These are phyloP conservation scores for Sylvilagus bachmani DNA, from an alignment of 2,113 vertebrate genomes.

Conservation along the genomic window DNA sequence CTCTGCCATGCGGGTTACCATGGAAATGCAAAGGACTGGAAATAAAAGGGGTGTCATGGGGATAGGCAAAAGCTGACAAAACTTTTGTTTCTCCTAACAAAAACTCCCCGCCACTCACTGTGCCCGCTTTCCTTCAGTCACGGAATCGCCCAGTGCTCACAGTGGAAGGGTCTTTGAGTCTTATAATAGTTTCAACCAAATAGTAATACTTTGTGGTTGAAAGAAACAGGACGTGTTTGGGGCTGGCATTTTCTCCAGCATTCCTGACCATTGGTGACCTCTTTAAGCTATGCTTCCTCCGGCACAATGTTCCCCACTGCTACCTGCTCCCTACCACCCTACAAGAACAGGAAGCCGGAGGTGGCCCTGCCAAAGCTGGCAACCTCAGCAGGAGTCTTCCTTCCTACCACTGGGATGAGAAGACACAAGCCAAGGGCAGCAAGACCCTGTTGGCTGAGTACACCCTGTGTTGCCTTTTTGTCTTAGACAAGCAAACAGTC, in stretches of 20 bases:
- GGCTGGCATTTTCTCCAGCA: neutral
- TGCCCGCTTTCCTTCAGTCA: neutral
- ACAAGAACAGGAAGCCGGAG: neutral
- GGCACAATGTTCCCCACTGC: neutral
- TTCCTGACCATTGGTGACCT: neutral
- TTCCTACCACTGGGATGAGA: neutral
- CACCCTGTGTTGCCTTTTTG: neutral
- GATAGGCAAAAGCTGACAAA: neutral
- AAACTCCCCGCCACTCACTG: neutral
- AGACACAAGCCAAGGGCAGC: neutral
- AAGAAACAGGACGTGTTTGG: neutral
- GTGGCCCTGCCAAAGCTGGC: neutral
- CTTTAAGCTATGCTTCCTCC: neutral
- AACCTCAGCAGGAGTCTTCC: slow-evolving; percentile 37
- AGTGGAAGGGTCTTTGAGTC: neutral
- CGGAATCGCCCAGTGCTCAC: neutral
- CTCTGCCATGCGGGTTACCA: neutral
- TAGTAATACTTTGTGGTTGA: neutral
- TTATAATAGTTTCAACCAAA: neutral
- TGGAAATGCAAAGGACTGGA: neutral
- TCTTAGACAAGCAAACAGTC: neutral
- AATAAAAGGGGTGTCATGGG: neutral
- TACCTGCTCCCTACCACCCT: neutral
- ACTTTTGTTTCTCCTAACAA: neutral
- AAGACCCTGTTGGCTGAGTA: neutral